Base-by-base conservation (phyloP, 2,113 vertebrate genomes). In the Candoia aspera region DNA sequence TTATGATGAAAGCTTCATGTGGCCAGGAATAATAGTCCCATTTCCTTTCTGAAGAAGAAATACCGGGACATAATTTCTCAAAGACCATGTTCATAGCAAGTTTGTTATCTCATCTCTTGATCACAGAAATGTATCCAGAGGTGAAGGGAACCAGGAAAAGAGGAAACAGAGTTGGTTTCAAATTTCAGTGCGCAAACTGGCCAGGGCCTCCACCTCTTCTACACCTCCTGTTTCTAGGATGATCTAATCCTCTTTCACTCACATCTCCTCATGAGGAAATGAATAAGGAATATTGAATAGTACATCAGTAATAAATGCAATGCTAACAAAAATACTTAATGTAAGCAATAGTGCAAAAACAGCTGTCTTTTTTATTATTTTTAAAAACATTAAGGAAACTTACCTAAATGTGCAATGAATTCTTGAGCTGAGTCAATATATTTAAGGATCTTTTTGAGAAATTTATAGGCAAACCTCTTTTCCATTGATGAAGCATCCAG, bases 381-480 rank as follows among this genome's bases (percentile, higher is more conserved):
- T 73, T 83, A 93, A 89, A 94, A 93, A 79, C 21, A 21, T 49
- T 60, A 24, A 23, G 79, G 5, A 23, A 87, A 84, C 97, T 96
- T 98, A 99, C 99, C 99, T 92, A 99, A 97, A 96, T 99, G 99
- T 42, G 98, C 97, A 95, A 99, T 99, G 96, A 99, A 99, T 94
- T 99, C 99, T 96, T 99, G 99, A 93, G 99, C 99, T 19, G 98
- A 99, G 96, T 99, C 99, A 73, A 99, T 98, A 4, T 99, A 99
- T 95, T 99, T 99, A 91, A 99, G 98, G 93, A 99, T 98, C 97
- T 99, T 99, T 97, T 99, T 99, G 94, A 99, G 97, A 97, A 99
- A 99, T 95, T 98, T 99, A 95, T 98, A 99, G 89, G 99, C 99
- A 97, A 99, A 99, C 90, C 99, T 98, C 97, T 99, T 99, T 94